Conservation (phyloP, 2,113 vertebrate genomes). For the Erpornis zantholeuca region DNA sequence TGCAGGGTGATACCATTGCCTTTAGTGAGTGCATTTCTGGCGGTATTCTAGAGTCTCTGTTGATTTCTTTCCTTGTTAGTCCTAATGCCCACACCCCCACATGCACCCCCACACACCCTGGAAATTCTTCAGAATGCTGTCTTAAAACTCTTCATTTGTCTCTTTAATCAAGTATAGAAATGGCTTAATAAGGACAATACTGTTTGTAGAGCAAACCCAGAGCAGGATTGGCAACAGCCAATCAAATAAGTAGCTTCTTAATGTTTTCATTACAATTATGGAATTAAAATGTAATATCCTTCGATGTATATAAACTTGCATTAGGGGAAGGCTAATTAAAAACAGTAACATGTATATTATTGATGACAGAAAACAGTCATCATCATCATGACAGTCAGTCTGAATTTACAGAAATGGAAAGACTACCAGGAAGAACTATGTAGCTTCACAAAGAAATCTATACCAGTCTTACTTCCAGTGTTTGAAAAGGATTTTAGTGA, state of each 20-base stretch:
- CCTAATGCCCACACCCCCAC: not conserved
- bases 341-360: not conserved
- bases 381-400: not conserved
- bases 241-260: not conserved
- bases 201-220: not conserved
- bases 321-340: not conserved
- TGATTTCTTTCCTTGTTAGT: not conserved
- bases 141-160: not conserved
- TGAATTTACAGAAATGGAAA: not conserved
- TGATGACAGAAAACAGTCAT: not conserved
- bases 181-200: not conserved
- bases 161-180: not conserved
- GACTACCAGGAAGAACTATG: not conserved
- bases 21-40: not conserved
- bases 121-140: not conserved
- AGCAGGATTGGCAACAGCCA: not conserved
- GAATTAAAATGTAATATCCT: not conserved
- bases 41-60: not conserved
- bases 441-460: not conserved
- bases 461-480: not conserved
- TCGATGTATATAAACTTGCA: not conserved
- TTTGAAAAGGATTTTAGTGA: not conserved
- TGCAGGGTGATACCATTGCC: not conserved
- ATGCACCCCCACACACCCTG: fast-evolving
- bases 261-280: not conserved